Evolutionary conservation across 2,888 invertebrate genomes (phyloP).

Genomic region (Temnothorax ravouxi): DNA sequence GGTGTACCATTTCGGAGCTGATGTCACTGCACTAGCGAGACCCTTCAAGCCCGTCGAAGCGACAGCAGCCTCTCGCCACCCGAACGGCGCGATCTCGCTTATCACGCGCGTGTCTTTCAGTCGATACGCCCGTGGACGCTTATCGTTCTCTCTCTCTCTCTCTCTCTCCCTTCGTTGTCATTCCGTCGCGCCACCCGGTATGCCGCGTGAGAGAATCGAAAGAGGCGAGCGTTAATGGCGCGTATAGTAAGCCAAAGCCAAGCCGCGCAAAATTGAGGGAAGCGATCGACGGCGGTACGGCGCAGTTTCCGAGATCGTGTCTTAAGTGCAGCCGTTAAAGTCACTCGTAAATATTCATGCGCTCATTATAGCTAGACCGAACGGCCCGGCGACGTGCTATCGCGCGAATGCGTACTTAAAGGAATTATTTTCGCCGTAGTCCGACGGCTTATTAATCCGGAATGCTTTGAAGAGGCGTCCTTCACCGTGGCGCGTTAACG

Average conservation of each 20-base stretch:
- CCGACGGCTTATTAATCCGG: slow-evolving; percentile 36
- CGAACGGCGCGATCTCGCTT: slow-evolving; percentile 18
- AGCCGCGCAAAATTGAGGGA: slow-evolving; percentile 15
- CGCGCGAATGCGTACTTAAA: slow-evolving; percentile 23
- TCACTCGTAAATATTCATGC: slow-evolving; percentile 51
- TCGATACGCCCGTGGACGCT: slow-evolving; percentile 20
- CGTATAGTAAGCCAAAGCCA: slow-evolving; percentile 18
- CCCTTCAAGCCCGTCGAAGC: not conserved
- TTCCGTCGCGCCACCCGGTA: slow-evolving; percentile 11
- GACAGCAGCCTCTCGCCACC: not conserved
- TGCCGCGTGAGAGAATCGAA: slow-evolving; percentile 37
- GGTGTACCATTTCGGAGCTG: slow-evolving; percentile 43
- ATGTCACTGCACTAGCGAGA: slow-evolving; percentile 38
- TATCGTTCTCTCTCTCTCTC: not conserved
- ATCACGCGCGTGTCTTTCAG: slow-evolving; percentile 15
- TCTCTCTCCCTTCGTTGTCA: not conserved
- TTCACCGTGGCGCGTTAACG: slow-evolving; percentile 13
- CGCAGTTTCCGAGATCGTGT: slow-evolving; percentile 30
- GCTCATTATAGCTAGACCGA: slow-evolving; percentile 18
- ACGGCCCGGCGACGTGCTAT: slow-evolving; percentile 5
- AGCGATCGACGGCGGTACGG: not conserved
- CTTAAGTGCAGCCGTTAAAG: slow-evolving; percentile 37
- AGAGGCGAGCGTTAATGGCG: slow-evolving; percentile 26
- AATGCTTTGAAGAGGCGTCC: slow-evolving; percentile 19
- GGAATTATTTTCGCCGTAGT: slow-evolving; percentile 22